Evolutionary conservation across 2,888 invertebrate species (phyloP).

Genomic region (Lepidochitona cinerea): DNA sequence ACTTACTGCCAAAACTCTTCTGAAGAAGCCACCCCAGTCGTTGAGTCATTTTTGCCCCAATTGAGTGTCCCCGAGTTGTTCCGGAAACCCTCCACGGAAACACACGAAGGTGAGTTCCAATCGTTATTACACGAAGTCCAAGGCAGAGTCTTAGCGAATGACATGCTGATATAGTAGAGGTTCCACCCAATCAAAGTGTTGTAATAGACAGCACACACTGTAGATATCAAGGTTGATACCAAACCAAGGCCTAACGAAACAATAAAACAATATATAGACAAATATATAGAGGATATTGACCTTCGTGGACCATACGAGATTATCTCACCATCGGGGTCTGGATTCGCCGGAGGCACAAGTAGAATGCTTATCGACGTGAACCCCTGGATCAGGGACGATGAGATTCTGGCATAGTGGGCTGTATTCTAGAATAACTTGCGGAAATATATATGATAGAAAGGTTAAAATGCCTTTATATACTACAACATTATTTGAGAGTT

Average conservation of each 20-base stretch:
- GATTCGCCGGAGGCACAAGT: too few species aligned
- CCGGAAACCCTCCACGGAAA: not conserved
- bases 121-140: constrained; percentile 34
- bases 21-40: not conserved
- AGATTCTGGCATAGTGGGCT: too few species aligned
- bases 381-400: too few species aligned
- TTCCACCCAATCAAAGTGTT: constrained; percentile 73
- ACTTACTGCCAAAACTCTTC: not conserved
- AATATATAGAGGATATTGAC: too few species aligned
- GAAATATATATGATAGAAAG: too few species aligned
- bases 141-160: constrained; percentile 49
- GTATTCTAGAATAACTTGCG: too few species aligned
- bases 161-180: constrained; percentile 65
- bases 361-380: too few species aligned
- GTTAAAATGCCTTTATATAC: too few species aligned
- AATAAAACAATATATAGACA: not conserved
- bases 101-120: constrained; percentile 24
- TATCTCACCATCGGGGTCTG: too few species aligned
- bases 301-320: too few species aligned
- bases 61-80: not conserved
- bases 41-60: not conserved
- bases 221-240: not conserved
- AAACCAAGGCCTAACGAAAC: constrained; percentile 21
- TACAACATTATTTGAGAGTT: too few species aligned
- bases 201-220: constrained; percentile 70